Base-by-base conservation (phyloP, 2,113 vertebrate genomes). In the Heterochromis multidens region DNA sequence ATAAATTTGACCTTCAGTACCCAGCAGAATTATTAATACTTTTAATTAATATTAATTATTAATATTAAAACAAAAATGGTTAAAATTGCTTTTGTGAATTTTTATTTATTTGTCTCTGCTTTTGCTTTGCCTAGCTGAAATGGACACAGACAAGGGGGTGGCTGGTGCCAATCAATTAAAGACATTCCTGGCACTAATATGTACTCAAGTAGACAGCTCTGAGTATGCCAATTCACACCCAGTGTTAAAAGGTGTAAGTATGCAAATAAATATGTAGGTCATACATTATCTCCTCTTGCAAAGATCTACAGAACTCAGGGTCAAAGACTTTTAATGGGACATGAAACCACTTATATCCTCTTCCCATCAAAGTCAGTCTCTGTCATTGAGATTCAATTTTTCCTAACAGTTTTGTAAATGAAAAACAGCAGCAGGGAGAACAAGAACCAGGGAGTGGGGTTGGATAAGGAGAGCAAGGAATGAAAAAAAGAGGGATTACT, bases 401-500 rank as follows among this genome's bases (percentile, higher is more conserved):
- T 86, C 83, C 84, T 87, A 72, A 87, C 49, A 77, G n/a, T n/a
- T 33, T 79, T 88, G 65, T 77, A 81, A 79, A 88, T 62, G 77
- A 33, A 63, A 74, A 78, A 70, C 81, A 81, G 46, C 58, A 12
- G 78, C 25, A n/a, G 29, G 27, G 7, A 76, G 29, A 81, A 81
- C 80, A 57, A 46, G 56, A 80, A 16, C 60, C 59, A 67, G 54
- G n/a, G 76, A 31, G 21, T 29, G 62, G 27, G 54, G 23, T 49
- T 11, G 79, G 23, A 16, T 31, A 59, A 65, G 78, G 12, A 49
- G 62, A 49, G 54, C 70, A 79, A 62, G 74, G 60, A 79, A 87
- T 83, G 84, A 78, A 89, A 90, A n/a, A 91, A 91, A 23, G 57
- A 62, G 60, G 83, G 92, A 93, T 94, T 94, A 92, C 79, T 88